A percentile compares a stretch with the other conserved stretches of the same genome.
Evolutionary conservation across 2,888 invertebrate species (phyloP).

Genomic region (Luperina testacea): DNA sequence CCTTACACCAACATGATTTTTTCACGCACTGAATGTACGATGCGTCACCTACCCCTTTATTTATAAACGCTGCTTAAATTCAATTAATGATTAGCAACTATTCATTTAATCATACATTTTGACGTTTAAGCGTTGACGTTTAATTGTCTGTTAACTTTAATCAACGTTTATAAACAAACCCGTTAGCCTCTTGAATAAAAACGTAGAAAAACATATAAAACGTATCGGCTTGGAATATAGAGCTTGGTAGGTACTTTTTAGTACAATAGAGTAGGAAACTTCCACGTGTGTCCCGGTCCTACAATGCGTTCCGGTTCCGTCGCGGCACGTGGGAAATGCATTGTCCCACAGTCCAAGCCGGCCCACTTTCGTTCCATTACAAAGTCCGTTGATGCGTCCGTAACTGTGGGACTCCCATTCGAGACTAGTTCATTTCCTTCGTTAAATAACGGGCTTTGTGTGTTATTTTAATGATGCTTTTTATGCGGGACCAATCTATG

Average conservation of each 20-base stretch:
- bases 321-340: slow-evolving; percentile 77
- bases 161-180: background rate
- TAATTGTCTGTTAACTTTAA: background rate
- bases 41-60: background rate
- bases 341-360: slow-evolving; percentile 77
- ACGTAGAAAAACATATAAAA: slow-evolving; percentile 17
- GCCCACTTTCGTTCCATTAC: slow-evolving; percentile 80
- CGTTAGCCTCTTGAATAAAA: slow-evolving; percentile 3
- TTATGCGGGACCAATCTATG: slow-evolving; percentile 7
- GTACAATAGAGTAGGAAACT: slow-evolving; percentile 72
- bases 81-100: background rate
- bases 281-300: slow-evolving; percentile 74
- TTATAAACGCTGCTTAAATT: background rate
- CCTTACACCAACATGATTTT: background rate
- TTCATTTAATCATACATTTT: background rate
- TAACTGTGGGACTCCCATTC: slow-evolving; percentile 71
- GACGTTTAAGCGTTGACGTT: background rate
- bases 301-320: slow-evolving; percentile 80
- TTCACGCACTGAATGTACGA: background rate
- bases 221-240: slow-evolving; percentile 49
- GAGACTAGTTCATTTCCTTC: slow-evolving; percentile 77
- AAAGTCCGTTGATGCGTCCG: slow-evolving; percentile 74
- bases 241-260: slow-evolving; percentile 52
- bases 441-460: slow-evolving; percentile 67
- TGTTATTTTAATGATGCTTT: slow-evolving; percentile 26